Percentiles rank a stretch among this genome's conserved stretches.
These are phyloP conservation scores for Aleiodes alternator DNA, from an alignment of 2,888 invertebrate species.

Conservation along the genomic window DNA sequence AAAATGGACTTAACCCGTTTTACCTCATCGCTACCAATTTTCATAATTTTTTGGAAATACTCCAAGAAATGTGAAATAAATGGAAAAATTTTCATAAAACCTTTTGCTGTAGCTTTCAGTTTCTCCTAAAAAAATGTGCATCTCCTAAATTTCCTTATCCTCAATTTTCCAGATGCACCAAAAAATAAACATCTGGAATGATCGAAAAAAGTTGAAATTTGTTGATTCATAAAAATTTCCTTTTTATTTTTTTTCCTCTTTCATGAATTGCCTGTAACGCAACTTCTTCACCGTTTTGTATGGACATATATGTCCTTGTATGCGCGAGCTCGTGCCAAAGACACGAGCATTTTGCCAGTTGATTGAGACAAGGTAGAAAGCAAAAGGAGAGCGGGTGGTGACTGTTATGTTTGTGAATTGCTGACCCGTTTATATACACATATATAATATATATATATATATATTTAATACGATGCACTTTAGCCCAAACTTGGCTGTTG, in stretches of 20 bases:
- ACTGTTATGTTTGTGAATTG: constrained; percentile 28
- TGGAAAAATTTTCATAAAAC: no score
- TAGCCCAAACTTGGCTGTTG: constrained; percentile 54
- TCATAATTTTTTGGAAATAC: no score
- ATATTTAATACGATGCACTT: constrained; percentile 15
- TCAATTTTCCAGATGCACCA: no score
- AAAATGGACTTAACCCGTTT: no score
- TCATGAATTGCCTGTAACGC: constrained; percentile 41
- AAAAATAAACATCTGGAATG: neutral
- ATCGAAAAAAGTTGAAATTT: neutral
- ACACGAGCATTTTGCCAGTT: constrained; percentile 19
- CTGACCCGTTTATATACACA: constrained; percentile 37
- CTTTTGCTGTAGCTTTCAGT: no score
- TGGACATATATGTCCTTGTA: constrained; percentile 43
- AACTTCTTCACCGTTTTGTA: constrained; percentile 27
- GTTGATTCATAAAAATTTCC: neutral
- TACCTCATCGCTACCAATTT: no score
- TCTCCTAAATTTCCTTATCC: no score
- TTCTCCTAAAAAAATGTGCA: no score
- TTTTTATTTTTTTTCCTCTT: neutral
- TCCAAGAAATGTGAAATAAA: no score
- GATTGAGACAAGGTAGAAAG: constrained; percentile 46
- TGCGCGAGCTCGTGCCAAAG: constrained; percentile 21
- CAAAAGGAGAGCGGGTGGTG: constrained; percentile 42
- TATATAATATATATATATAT: constrained; percentile 40